These are phyloP conservation scores for Anastatus disparis DNA, from an alignment of 1,140 invertebrate genomes.

Conservation along the genomic window DNA sequence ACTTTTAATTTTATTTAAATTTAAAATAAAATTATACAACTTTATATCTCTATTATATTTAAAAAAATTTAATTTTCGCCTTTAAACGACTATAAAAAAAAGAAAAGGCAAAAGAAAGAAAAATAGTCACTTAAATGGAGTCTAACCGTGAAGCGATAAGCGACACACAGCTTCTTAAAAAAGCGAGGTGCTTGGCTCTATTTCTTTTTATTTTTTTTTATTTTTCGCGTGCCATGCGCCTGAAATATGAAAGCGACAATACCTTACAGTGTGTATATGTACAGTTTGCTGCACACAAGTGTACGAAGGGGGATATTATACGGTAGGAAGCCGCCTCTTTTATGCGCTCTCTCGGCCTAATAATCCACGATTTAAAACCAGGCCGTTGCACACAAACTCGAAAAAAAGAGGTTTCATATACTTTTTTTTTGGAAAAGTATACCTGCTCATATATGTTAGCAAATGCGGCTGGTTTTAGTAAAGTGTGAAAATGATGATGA, in stretches of 20 bases:
- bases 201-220: too few relatives aligned
- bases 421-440: too few relatives aligned
- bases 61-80: neutral
- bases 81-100: neutral
- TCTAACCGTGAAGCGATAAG: slow-evolving; percentile 25
- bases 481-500: too few relatives aligned
- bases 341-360: slow-evolving; percentile 34
- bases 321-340: neutral
- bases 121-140: slow-evolving; percentile 31
- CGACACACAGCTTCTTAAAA: neutral
- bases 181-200: neutral
- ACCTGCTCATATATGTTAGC: too few relatives aligned
- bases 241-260: slow-evolving; percentile 29
- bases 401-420: neutral
- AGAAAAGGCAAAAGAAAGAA: slow-evolving; percentile 9
- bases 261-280: too few relatives aligned
- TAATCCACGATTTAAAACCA: slow-evolving; percentile 46
- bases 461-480: too few relatives aligned
- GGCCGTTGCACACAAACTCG: neutral
- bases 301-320: too few relatives aligned
- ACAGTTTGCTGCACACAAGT: neutral
- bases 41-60: too few relatives aligned
- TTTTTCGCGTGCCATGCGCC: slow-evolving; percentile 1
- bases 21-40: too few relatives aligned
- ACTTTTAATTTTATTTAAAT: too few relatives aligned